These are phyloP conservation scores for Sphaeridia pumilis DNA, from an alignment of 2,888 invertebrate species.

Conservation along the genomic window DNA sequence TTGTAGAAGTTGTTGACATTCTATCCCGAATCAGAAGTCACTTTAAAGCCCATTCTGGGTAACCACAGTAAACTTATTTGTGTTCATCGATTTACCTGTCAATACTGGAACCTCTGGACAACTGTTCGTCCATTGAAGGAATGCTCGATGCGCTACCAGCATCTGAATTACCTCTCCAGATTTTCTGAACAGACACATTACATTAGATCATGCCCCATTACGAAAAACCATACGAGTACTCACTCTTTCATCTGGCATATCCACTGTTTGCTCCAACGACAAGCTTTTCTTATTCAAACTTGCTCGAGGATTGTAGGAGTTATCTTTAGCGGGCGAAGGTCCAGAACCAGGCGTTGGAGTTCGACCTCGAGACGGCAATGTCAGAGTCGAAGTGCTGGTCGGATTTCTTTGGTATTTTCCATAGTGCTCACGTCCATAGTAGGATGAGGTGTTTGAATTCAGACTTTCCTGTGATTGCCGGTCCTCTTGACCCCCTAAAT, in stretches of 20 bases:
- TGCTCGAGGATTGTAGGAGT: constrained; percentile 27
- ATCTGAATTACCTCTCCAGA: constrained; percentile 67
- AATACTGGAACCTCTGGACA: constrained; percentile 57
- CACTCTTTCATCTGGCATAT: constrained; percentile 40
- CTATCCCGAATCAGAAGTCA: constrained; percentile 40
- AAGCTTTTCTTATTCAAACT: constrained; percentile 57
- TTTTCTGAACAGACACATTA: constrained; percentile 44
- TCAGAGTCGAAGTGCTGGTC: constrained; percentile 26
- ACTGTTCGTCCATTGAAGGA: constrained; percentile 54
- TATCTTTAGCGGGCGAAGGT: neutral
- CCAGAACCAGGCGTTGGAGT: neutral
- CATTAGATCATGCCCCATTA: neutral
- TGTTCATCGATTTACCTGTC: constrained; percentile 53
- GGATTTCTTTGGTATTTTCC: constrained; percentile 13
- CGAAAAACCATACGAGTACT: neutral
- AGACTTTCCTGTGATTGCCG: constrained; percentile 13
- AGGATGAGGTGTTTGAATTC: constrained; percentile 19
- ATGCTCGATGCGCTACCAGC: constrained; percentile 68
- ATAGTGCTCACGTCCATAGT: constrained; percentile 34
- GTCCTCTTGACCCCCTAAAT: constrained; percentile 28
- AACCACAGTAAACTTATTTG: no score
- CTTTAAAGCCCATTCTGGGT: neutral
- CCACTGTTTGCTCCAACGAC: constrained; percentile 57
- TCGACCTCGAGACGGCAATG: constrained; percentile 25
- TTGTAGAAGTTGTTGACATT: constrained; percentile 69